Conservation (phyloP, 2,113 vertebrate species). For the Cyprinus carpio region DNA sequence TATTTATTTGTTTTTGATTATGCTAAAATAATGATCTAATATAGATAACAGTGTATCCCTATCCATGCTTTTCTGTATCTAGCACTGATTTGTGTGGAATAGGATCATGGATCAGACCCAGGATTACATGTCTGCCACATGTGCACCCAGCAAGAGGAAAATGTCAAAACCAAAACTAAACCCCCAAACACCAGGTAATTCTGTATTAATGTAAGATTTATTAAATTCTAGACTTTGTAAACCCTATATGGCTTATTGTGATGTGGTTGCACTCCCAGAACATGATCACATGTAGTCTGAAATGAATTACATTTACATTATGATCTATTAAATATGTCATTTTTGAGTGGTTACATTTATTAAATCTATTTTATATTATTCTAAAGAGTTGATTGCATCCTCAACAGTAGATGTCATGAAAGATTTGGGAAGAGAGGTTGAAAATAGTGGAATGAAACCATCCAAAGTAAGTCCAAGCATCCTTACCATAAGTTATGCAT, state of each 20-base stretch:
- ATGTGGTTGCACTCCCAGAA: neutral
- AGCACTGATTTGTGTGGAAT: conserved; percentile 12
- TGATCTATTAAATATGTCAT: neutral
- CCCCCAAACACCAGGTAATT: conserved; percentile 56
- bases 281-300: neutral
- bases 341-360: neutral
- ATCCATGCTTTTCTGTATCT: neutral
- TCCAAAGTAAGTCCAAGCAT: conserved; percentile 51
- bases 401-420: conserved; percentile 41
- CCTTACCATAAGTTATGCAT: neutral
- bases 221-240: neutral
- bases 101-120: conserved; percentile 63
- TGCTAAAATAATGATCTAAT: neutral
- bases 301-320: neutral
- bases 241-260: neutral
- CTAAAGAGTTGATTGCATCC: neutral
- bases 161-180: conserved; percentile 66
- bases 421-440: conserved; percentile 41
- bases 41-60: neutral
- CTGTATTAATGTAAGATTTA: neutral
- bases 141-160: conserved; percentile 70
- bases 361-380: too few relatives aligned
- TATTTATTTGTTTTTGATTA: neutral
- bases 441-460: conserved; percentile 18
- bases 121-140: conserved; percentile 68